Percentiles rank a stretch among this genome's conserved stretches.
These are phyloP conservation scores for Plectus sambesii DNA, from an alignment of 1,140 invertebrate genomes.

Conservation along the genomic window DNA sequence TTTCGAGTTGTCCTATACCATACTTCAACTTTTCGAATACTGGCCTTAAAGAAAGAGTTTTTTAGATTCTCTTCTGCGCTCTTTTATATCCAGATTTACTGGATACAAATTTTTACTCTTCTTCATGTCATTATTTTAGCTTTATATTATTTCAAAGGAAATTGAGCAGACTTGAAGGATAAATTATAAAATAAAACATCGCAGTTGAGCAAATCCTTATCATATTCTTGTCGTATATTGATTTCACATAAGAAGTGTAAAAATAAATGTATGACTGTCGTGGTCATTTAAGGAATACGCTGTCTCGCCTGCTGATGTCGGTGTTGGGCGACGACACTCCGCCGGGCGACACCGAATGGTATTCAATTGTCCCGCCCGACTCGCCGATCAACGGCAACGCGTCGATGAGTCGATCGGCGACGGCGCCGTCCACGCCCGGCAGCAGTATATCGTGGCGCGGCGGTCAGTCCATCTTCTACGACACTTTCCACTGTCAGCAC, in stretches of 20 bases:
- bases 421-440: conserved; percentile 24
- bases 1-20: conserved; percentile 14
- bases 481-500: background rate
- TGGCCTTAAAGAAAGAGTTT: background rate
- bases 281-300: conserved; percentile 1
- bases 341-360: background rate
- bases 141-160: too few relatives aligned
- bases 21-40: conserved; percentile 4
- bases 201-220: too few relatives aligned
- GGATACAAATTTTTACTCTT: conserved; percentile 20
- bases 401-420: conserved; percentile 6
- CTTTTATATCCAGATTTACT: conserved; percentile 20
- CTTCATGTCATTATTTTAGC: too few relatives aligned
- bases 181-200: too few relatives aligned
- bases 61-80: conserved; percentile 22
- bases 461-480: background rate
- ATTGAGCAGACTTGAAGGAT: too few relatives aligned
- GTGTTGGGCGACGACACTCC: conserved; percentile 1
- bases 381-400: conserved; percentile 6
- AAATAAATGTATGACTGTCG: too few relatives aligned
- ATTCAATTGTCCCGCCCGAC: conserved; percentile 13
- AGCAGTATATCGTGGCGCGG: conserved; percentile 26
- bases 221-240: too few relatives aligned
- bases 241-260: too few relatives aligned
- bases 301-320: background rate